Evolutionary conservation across 2,797 vertebrate genomes (phyloP), one percentile per base, ranked within the genome.

Genomic region (Tympanoctomys barrerae): DNA sequence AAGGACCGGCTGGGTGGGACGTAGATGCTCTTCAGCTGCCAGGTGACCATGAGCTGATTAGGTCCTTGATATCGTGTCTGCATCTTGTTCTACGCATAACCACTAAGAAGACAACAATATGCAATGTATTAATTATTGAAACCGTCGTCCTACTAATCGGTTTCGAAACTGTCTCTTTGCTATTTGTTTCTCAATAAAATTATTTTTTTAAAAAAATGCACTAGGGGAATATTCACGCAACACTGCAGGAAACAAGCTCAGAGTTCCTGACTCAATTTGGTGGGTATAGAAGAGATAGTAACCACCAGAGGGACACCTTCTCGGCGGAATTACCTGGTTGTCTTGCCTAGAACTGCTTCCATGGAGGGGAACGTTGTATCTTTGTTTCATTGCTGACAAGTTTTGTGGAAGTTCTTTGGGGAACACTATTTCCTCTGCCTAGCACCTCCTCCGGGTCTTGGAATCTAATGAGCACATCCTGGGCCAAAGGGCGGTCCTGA

Each of bases 211-310:
- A 42, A 42, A 42, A 5, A 42, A 42, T 42, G 42, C 42, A 52
- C 59, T 80, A 9, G 11, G 26, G 57, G 75, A 36, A 64, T 90
- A 57, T 13, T 79, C 36, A 62, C 36, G 36, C 9, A 42, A 46
- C 24, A 75, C 66, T 33, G 5, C 22, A 13, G 57, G 83, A 91
- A 83, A 64, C 28, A 28, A 90, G 66, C 16, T 94, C 49, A 71
- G 84, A 28, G 7, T 83, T 91, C 78, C 19, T 80, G 59, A 94
- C 68, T 93, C 92, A 71, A 90, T 62, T 49, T 95, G 87, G 64
- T 81, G n/a, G 66, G 24, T 62, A n/a, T 24, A 66, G 12, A 19
- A 61, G 46, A 75, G 68, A 62, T 28, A 21, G 42, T 95, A 80
- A 89, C 36, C 52, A 71, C 62, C 87, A 68, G 52, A 87, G 70